A percentile compares a stretch with the other conserved stretches of the same genome.
phyloP scores from a whole-genome alignment of 2,888 invertebrate genomes.

The Cheilosia vulpina region DNA sequence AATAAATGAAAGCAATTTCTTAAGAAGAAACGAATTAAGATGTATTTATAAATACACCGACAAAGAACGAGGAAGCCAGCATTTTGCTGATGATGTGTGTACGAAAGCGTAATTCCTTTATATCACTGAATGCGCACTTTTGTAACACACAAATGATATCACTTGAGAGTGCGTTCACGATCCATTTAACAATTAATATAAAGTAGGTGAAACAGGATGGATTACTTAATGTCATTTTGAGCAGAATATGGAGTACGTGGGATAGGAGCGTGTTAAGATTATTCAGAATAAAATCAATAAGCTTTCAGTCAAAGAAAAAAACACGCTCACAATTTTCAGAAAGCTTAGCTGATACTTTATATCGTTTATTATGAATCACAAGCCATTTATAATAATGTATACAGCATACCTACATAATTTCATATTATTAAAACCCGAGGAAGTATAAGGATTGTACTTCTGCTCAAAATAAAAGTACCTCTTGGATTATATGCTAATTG shows the following conservation, averaged over 20 bases:
- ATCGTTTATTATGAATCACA: conserved; percentile 3
- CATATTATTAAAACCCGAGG: no score
- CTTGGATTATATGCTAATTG: no score
- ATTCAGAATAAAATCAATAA: conserved; percentile 49
- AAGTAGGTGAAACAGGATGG: conserved; percentile 55
- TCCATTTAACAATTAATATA: conserved; percentile 64
- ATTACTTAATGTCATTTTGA: conserved; percentile 49
- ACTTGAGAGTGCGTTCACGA: conserved; percentile 60
- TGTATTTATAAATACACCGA: conserved; percentile 16
- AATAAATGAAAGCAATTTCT: conserved; percentile 52
- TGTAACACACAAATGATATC: conserved; percentile 61
- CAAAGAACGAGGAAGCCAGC: conserved; percentile 9
- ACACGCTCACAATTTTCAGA: conserved; percentile 15
- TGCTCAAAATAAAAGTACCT: no score
- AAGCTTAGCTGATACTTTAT: conserved; percentile 14
- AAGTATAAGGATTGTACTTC: no score
- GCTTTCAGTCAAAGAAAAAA: conserved; percentile 30
- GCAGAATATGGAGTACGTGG: conserved; percentile 15
- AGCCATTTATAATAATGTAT: not conserved
- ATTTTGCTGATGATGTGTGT: conserved; percentile 46
- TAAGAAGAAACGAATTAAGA: conserved; percentile 49
- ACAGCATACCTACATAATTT: no score
- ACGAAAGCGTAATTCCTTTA: conserved; percentile 54
- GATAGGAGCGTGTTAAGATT: conserved; percentile 34
- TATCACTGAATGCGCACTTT: conserved; percentile 55